Base-by-base conservation (phyloP, 2,797 vertebrate species). In the Stomatorhinus walkeri region DNA sequence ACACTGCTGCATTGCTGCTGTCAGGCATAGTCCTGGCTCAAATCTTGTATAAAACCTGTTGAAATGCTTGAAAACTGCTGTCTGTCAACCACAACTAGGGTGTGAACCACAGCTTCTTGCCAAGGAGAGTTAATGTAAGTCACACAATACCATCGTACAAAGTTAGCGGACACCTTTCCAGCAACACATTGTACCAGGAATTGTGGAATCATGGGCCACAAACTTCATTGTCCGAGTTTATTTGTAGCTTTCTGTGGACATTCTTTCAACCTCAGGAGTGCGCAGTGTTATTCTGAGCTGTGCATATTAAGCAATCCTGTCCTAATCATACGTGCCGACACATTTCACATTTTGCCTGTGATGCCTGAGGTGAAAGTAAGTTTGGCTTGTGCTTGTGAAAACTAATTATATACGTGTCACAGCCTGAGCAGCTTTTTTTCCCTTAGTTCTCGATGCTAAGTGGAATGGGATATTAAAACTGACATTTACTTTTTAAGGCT, bases 401-500 rank as follows among this genome's bases (percentile, higher is more conserved):
- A 84, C 32, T 51, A 14, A 89, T 89, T 87, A 61, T 76, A 87
- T 56, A 87, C 61, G 4, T 85, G 79, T 16, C 48, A 19, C n/a
- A 32, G 46, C 28, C 49, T 89, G 85, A 87, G n/a, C n/a, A 19
- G n/a, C 48, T 5, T 16, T 64, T 28, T 61, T 83, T 87, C 87
- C 46, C 91, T 89, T 88, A 61, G 36, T 89, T 91, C 81, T 68
- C 9, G 28, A 36, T 59, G 49, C 88, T 24, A 22, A 46, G 49
- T 88, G 86, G 76, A 61, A 88, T 89, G 83, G 88, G 91, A 90
- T 91, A 6, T 40, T 85, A 54, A 89, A 64, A 64, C 1, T 54
- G 52, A 59, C 51, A 36, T 90, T 91, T 86, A 91, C 90, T 85
- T 83, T 40, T 83, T 40, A 22, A 51, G 10, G 43, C 46, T 28